These are phyloP conservation scores for Hyaena hyaena DNA, from an alignment of 2,113 vertebrate species.

Conservation along the genomic window DNA sequence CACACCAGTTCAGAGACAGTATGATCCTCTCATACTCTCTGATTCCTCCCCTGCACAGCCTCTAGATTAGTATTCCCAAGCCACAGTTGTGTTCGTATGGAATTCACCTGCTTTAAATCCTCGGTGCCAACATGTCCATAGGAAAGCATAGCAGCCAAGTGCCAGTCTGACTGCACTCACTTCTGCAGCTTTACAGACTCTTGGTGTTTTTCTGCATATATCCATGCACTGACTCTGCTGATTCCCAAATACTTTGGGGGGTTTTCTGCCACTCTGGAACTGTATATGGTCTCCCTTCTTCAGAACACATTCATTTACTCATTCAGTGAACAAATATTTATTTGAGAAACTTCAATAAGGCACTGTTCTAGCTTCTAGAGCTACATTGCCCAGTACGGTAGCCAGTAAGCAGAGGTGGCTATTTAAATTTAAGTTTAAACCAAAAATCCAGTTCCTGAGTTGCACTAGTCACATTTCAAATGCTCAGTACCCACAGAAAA, in stretches of 20 bases:
- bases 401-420: neutral
- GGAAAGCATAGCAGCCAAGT: neutral
- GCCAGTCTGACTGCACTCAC: neutral
- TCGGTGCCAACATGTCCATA: neutral
- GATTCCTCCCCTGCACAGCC: neutral
- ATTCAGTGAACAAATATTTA: slow-evolving; percentile 5
- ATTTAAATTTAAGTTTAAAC: slow-evolving; percentile 32
- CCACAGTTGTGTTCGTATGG: neutral
- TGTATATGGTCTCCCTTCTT: slow-evolving; percentile 9
- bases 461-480: neutral
- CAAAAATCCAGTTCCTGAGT: neutral
- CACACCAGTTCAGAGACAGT: neutral
- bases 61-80: neutral
- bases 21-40: neutral
- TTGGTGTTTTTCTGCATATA: neutral
- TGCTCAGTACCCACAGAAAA: neutral
- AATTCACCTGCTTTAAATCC: neutral
- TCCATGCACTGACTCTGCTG: neutral
- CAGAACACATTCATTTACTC: neutral
- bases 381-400: neutral
- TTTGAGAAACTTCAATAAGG: neutral
- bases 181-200: neutral
- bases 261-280: neutral
- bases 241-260: neutral
- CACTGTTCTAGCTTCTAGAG: neutral